Evolutionary conservation across 1,140 invertebrate species (phyloP).

Genomic region (Drosophila malerkotliana): DNA sequence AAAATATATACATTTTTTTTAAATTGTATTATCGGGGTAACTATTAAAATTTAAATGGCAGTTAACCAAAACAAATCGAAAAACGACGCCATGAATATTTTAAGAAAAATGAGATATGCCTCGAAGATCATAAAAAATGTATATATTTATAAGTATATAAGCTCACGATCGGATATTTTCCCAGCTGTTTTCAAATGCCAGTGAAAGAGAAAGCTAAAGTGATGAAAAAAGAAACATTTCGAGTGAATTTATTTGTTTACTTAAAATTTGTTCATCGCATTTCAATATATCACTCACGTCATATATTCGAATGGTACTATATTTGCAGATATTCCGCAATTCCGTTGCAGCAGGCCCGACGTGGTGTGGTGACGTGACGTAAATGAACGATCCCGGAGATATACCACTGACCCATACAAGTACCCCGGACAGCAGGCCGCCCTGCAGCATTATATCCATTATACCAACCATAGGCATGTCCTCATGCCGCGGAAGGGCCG

Average conservation of each 20-base stretch:
- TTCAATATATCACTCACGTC: conserved; percentile 42
- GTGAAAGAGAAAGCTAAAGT: conserved; percentile 32
- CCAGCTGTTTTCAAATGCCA: conserved; percentile 46
- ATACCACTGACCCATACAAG: conserved; percentile 72
- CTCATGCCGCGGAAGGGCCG: conserved; percentile 90
- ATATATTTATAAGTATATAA: neutral
- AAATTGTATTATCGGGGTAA: neutral
- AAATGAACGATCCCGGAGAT: conserved; percentile 83
- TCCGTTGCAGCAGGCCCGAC: conserved; percentile 50
- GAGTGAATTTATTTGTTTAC: conserved; percentile 71
- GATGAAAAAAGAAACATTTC: conserved; percentile 32
- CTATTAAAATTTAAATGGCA: conserved; percentile 33
- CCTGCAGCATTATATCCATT: conserved; percentile 80
- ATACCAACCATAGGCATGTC: conserved; percentile 86
- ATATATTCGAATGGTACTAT: conserved; percentile 30
- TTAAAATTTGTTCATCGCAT: conserved; percentile 22
- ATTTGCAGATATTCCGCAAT: conserved; percentile 56
- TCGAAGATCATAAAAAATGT: conserved; percentile 25
- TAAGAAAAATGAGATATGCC: conserved; percentile 25
- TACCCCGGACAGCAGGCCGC: conserved; percentile 74
- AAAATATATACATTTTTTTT: neutral
- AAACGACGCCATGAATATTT: conserved; percentile 5
- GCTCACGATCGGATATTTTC: conserved; percentile 11
- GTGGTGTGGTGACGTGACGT: conserved; percentile 64
- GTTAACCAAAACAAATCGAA: conserved; percentile 24